Percentiles rank a stretch among this genome's conserved stretches.
Conservation (phyloP, 92 coral and sea anemone genomes). For the Siderastrea radians region DNA sequence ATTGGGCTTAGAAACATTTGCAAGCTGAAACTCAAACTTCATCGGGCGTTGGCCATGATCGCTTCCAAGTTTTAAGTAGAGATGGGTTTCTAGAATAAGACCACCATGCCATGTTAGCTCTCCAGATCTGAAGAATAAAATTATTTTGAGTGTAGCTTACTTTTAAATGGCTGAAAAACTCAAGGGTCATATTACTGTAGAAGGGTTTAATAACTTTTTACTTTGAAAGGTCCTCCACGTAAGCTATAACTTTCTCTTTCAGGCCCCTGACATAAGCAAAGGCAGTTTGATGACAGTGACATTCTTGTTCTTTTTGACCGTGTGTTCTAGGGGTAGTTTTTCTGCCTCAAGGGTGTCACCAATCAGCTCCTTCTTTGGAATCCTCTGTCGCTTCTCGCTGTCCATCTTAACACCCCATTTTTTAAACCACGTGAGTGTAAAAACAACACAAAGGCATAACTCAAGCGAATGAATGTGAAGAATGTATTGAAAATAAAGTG, state of each 20-base stretch:
- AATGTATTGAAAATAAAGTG: background rate
- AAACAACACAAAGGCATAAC: background rate
- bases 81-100: background rate
- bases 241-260: background rate
- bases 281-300: background rate
- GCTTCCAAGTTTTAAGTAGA: slow-evolving; percentile 20
- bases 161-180: background rate
- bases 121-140: slow-evolving; percentile 3
- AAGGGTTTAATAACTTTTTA: too few species aligned
- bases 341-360: slow-evolving; percentile 15
- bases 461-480: background rate
- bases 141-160: too few species aligned
- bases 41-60: slow-evolving; percentile 39
- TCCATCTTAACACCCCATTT: background rate
- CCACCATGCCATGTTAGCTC: slow-evolving; percentile 35
- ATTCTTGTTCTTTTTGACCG: too few species aligned
- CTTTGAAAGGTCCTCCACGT: background rate
- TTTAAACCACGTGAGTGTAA: background rate
- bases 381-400: background rate
- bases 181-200: too few species aligned
- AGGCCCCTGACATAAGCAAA: slow-evolving; percentile 23
- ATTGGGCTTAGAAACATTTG: slow-evolving; percentile 19
- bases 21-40: slow-evolving; percentile 37
- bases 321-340: slow-evolving; percentile 15
- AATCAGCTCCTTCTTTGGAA: slow-evolving; percentile 24